Evolutionary conservation across 2,113 vertebrate genomes (phyloP).

Genomic region (Lepisosteus oculatus): DNA sequence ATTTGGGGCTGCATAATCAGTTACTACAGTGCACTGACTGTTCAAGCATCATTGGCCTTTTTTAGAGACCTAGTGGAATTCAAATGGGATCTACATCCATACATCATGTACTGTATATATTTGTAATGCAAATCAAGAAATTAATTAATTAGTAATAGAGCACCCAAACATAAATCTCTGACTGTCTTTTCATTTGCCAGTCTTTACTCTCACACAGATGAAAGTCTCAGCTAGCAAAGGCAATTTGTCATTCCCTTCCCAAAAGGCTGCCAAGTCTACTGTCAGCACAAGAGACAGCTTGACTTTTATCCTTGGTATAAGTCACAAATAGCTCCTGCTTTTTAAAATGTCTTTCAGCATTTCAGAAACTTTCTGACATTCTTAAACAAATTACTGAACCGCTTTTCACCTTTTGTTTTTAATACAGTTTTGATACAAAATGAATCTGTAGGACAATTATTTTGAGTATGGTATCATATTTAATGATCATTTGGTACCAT

Average conservation of each 20-base stretch:
- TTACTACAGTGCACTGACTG: constrained; percentile 3
- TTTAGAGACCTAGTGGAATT: constrained; percentile 3
- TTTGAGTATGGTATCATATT: too few species aligned
- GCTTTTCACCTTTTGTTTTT: too few species aligned
- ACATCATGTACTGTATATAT: background rate
- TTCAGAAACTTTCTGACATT: background rate
- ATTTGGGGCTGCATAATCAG: constrained; percentile 30
- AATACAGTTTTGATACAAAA: too few species aligned
- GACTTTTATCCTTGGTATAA: constrained; percentile 3
- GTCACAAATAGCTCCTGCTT: background rate
- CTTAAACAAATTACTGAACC: background rate
- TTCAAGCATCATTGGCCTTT: background rate
- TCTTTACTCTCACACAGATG: background rate
- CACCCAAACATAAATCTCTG: constrained; percentile 7
- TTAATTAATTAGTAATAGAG: constrained; percentile 10
- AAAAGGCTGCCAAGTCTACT: background rate
- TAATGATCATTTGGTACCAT: too few species aligned
- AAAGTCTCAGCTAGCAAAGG: constrained; percentile 1
- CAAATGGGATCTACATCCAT: background rate
- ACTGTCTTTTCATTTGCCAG: constrained; percentile 3
- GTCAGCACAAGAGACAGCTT: background rate
- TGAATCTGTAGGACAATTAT: too few species aligned
- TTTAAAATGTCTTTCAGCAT: background rate
- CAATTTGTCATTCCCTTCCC: constrained; percentile 3
- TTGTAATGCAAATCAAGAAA: constrained; percentile 14